phyloP scores from a whole-genome alignment of 1,140 invertebrate species.

The Eurosta solidaginis region DNA sequence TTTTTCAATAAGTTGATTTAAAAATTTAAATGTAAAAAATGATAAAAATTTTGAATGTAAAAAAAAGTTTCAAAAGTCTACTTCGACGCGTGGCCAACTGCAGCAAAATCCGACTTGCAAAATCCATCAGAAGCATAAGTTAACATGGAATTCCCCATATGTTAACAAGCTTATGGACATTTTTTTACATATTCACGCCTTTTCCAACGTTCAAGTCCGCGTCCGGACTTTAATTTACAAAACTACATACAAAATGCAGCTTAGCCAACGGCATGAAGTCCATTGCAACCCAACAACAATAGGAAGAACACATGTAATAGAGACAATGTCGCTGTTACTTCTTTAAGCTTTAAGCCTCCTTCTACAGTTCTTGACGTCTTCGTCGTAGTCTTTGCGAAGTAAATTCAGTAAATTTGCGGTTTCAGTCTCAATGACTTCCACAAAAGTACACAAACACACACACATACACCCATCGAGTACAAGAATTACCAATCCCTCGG shows the following conservation, averaged over 20 bases:
- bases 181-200: constrained; percentile 15
- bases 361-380: background rate
- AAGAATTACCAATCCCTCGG: constrained; percentile 6
- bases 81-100: too few species aligned
- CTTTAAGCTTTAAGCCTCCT: background rate
- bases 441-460: background rate
- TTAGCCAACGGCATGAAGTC: background rate
- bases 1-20: too few species aligned
- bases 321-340: background rate
- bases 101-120: too few species aligned
- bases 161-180: too few species aligned
- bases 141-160: too few species aligned
- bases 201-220: background rate
- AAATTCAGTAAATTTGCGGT: constrained; percentile 26
- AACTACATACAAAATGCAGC: too few species aligned
- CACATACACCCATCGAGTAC: background rate
- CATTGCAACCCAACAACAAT: background rate
- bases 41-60: background rate
- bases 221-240: constrained; percentile 10
- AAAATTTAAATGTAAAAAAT: background rate
- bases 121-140: too few species aligned
- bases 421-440: constrained; percentile 27
- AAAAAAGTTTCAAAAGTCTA: too few species aligned
- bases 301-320: background rate
- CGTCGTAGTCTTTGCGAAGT: background rate